Conservation (phyloP, 2,113 vertebrate species). For the Neodon shergylaensis region DNA sequence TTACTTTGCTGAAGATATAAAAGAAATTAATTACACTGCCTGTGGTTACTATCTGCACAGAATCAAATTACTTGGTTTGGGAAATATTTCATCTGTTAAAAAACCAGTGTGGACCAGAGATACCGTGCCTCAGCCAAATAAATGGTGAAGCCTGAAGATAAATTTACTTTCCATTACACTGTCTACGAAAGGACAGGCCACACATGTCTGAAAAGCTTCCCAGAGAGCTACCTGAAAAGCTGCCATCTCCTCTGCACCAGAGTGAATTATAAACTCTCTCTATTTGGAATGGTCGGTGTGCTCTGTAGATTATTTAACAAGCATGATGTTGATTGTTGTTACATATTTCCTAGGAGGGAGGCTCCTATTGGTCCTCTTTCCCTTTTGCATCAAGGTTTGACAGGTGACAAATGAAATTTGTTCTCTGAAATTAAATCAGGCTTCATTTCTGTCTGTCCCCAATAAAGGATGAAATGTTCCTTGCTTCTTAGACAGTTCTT, state of each 20-base stretch:
- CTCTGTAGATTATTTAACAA: conserved; percentile 79
- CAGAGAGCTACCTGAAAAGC: conserved; percentile 44
- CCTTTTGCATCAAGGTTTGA: conserved; percentile 79
- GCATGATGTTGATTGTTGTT: conserved; percentile 54
- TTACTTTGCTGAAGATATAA: conserved; percentile 74
- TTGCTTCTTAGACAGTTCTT: conserved; percentile 64
- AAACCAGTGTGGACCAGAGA: conserved; percentile 71
- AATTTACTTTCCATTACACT: conserved; percentile 73
- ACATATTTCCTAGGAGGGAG: conserved; percentile 72
- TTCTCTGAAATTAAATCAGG: conserved; percentile 80
- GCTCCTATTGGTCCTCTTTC: conserved; percentile 79
- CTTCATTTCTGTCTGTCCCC: conserved; percentile 70
- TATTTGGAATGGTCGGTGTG: conserved; percentile 73
- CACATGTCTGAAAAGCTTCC: conserved; percentile 62
- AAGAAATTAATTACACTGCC: conserved; percentile 81
- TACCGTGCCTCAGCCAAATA: conserved; percentile 41
- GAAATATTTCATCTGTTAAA: conserved; percentile 81
- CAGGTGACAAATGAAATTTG: conserved; percentile 83
- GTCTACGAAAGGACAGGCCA: conserved; percentile 69
- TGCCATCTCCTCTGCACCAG: conserved; percentile 67
- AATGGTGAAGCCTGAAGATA: conserved; percentile 68
- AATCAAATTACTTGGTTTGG: conserved; percentile 82
- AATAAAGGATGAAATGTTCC: conserved; percentile 66
- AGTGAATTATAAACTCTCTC: conserved; percentile 76
- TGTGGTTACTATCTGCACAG: conserved; percentile 78